Base-by-base conservation (phyloP, 2,113 vertebrate genomes). In the Stictonetta naevosa region DNA sequence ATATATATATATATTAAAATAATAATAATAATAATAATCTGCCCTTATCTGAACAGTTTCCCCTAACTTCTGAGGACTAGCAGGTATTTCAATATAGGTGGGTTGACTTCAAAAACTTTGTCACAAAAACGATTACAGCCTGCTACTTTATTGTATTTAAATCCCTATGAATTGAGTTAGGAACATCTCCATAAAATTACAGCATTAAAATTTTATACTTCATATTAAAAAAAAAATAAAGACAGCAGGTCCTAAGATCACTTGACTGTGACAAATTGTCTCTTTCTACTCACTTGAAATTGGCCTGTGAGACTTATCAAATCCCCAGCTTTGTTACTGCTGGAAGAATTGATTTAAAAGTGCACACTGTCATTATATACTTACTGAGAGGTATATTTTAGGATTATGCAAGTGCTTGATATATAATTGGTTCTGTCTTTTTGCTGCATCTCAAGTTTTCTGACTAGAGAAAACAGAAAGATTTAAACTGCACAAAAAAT, bases 251-350 rank as follows among this genome's bases (percentile, higher is more conserved):
- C 94, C 48, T 96, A 90, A 94, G 86, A 96, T 96, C 92, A 95
- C 48, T 84, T 94, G 80, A 92, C 95, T 94, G 83, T 96, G 83
- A 96, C 92, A 95, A 96, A 97, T 92, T 95, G 86, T 78, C 64
- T 90, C 88, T 86, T 92, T 78, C 88, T 88, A 64, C 90, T 95
- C 86, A 56, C 86, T 93, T 84, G 80, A 95, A 96, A 95, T 93
- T 86, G 95, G 92, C 77, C 92, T 56, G 55, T 83, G 92, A 96
- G 91, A 93, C 78, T 91, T 83, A 62, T 5, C 83, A 97, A 96
- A 95, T 94, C 85, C 78, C 59, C 90, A 93, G 90, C 73, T 93
- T 96, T 95, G 83, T 90, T 94, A 86, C 86, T 82, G 73, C 73
- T 88, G 71, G 88, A 91, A 94, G 77, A 96, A 93, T 64, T 94